phyloP scores from a whole-genome alignment of 2,113 vertebrate species.

The Colaptes auratus region DNA sequence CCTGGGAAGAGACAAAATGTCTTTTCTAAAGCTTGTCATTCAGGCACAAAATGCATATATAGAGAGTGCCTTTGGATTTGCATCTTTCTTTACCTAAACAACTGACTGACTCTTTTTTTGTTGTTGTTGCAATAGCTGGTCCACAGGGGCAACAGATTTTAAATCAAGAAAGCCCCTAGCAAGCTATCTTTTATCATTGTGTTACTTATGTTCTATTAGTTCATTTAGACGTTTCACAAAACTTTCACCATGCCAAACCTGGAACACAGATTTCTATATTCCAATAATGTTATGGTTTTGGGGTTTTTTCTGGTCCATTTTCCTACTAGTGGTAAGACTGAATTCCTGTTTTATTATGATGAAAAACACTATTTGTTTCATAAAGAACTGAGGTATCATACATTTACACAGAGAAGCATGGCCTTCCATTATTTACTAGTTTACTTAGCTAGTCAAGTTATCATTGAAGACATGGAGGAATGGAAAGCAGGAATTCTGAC shows the following conservation, averaged over 20 bases:
- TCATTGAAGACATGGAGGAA: accelerated
- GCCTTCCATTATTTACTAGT: background rate
- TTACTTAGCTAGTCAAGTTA: background rate
- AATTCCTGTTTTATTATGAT: background rate
- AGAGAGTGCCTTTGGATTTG: background rate
- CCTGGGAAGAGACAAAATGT: background rate
- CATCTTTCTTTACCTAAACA: background rate
- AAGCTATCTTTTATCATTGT: background rate
- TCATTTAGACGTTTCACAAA: background rate
- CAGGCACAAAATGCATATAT: background rate
- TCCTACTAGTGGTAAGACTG: background rate
- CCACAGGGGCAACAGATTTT: background rate
- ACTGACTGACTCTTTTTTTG: background rate
- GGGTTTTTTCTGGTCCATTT: background rate
- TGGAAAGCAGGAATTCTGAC: background rate
- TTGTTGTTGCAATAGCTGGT: background rate
- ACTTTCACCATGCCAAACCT: background rate
- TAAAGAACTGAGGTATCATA: background rate
- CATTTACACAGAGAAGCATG: background rate
- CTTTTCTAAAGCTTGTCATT: background rate
- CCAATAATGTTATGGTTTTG: background rate
- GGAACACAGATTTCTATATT: background rate
- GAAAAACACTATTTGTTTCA: background rate
- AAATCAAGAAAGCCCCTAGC: background rate
- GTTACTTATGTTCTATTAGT: background rate